phyloP scores from a whole-genome alignment of 2,797 vertebrate genomes.

The Acipenser oxyrinchus region DNA sequence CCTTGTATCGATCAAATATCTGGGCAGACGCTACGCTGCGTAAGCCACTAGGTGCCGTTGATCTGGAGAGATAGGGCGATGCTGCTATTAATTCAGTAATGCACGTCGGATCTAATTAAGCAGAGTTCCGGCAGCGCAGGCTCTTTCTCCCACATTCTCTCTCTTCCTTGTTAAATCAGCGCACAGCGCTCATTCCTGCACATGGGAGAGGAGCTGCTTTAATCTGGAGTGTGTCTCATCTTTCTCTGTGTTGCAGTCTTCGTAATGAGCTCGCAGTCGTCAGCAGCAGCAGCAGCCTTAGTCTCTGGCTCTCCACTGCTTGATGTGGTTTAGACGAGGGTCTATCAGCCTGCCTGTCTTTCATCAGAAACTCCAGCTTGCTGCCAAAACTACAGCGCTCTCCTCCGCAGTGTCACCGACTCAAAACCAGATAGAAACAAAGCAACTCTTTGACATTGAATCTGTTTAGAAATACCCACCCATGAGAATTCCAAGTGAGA shows the following conservation, averaged over 20 bases:
- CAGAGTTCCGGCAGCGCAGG: neutral
- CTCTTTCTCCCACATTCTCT: neutral
- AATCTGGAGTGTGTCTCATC: neutral
- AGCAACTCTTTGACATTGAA: neutral
- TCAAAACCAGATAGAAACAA: neutral
- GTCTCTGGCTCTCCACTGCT: neutral
- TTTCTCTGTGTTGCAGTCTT: neutral
- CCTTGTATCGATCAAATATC: too few relatives aligned
- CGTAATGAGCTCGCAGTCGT: conserved; percentile 2
- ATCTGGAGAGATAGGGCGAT: too few relatives aligned
- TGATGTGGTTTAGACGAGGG: neutral
- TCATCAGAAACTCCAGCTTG: neutral
- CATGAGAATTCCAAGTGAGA: neutral
- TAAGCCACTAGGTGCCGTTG: too few relatives aligned
- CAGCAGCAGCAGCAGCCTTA: neutral
- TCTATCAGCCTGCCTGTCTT: neutral
- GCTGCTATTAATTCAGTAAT: too few relatives aligned
- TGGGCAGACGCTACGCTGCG: too few relatives aligned
- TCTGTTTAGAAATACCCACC: neutral
- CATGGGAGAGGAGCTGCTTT: neutral
- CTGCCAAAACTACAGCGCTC: neutral
- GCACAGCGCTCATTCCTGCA: neutral
- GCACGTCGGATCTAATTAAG: neutral
- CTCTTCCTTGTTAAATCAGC: neutral
- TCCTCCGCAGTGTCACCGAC: neutral